phyloP scores from a whole-genome alignment of 2,113 vertebrate species.

The Megatriorchis doriae region DNA sequence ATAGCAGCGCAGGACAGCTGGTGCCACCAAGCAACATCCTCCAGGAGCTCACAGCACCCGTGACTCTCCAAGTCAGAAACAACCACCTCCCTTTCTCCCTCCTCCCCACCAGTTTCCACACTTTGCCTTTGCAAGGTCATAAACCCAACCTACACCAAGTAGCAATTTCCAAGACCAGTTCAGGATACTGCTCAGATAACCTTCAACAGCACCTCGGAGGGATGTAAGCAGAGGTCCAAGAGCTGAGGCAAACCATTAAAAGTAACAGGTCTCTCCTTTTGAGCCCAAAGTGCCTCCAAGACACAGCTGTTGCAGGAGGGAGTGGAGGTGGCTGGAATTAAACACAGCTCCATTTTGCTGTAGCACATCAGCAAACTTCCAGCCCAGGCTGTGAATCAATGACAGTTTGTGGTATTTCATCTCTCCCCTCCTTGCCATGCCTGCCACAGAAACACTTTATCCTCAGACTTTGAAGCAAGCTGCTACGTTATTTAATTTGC shows the following conservation, averaged over 20 bases:
- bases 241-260: background rate
- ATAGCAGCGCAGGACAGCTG: background rate
- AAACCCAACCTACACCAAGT: background rate
- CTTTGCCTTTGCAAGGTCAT: fast-evolving
- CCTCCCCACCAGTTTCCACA: background rate
- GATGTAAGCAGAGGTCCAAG: background rate
- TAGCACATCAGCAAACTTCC: background rate
- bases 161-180: background rate
- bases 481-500: background rate
- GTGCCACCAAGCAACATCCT: background rate
- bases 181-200: background rate
- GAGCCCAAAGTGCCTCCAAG: background rate
- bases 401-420: background rate
- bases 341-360: background rate
- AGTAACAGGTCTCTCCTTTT: background rate
- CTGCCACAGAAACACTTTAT: background rate
- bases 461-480: background rate
- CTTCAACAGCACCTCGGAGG: background rate
- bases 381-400: background rate
- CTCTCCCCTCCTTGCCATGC: background rate
- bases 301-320: background rate
- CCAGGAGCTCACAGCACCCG: background rate
- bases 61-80: background rate
- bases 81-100: background rate
- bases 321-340: background rate